A percentile compares a stretch with the other conserved stretches of the same genome.
Evolutionary conservation across 2,888 invertebrate species (phyloP).

Genomic region (Netelia virgata): DNA sequence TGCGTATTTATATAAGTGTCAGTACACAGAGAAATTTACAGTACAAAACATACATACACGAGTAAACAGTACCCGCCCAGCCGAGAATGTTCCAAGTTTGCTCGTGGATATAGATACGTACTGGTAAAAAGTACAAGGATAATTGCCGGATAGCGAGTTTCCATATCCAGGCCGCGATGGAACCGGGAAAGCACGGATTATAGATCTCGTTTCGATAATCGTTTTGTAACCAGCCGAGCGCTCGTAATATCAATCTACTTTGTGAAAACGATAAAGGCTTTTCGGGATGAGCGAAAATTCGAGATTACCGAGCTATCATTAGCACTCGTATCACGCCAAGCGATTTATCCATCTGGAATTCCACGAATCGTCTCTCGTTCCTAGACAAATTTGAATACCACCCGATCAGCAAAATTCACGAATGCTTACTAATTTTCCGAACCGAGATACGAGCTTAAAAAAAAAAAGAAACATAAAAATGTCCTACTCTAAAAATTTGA

Average conservation of each 20-base stretch:
- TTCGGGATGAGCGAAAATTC: background rate
- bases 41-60: conserved; percentile 10
- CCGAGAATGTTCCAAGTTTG: conserved; percentile 18
- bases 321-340: background rate
- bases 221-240: conserved; percentile 29
- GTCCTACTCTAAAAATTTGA: too few species aligned
- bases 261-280: background rate
- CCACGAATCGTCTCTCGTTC: too few species aligned
- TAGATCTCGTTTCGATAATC: conserved; percentile 67
- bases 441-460: too few species aligned
- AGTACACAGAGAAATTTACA: conserved; percentile 6
- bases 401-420: too few species aligned
- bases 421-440: too few species aligned
- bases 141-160: conserved; percentile 68
- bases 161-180: conserved; percentile 68
- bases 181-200: conserved; percentile 36
- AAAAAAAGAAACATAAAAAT: too few species aligned
- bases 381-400: too few species aligned
- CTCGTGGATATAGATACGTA: background rate
- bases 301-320: background rate
- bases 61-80: conserved; percentile 39
- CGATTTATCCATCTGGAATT: background rate
- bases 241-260: background rate
- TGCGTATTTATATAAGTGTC: background rate
- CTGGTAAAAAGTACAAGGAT: conserved; percentile 38